Evolutionary conservation across 1,140 invertebrate species (phyloP).

Genomic region (Andrena cerasifolii): DNA sequence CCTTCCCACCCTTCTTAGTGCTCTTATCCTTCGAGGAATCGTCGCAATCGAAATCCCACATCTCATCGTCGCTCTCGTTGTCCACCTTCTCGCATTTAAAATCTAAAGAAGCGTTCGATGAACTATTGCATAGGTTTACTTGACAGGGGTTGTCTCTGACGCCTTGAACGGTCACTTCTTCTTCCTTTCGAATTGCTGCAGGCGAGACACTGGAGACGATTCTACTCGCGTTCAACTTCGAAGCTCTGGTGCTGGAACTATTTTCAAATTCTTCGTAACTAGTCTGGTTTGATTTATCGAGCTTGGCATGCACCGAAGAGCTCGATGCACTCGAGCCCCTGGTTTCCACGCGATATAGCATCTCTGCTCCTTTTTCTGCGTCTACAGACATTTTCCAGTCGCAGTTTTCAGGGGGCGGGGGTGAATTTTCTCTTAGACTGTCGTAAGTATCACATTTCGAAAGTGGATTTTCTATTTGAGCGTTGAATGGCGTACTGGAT

Average conservation of each 20-base stretch:
- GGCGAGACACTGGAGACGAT: neutral
- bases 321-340: neutral
- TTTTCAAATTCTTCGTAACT: neutral
- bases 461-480: neutral
- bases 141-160: neutral
- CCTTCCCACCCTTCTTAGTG: no score
- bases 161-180: no score
- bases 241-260: neutral
- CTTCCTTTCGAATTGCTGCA: no score
- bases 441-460: neutral
- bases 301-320: no score
- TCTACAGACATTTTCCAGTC: constrained; percentile 23
- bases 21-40: neutral
- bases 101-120: neutral
- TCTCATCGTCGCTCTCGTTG: neutral
- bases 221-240: neutral
- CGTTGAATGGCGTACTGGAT: constrained; percentile 25
- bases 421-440: neutral
- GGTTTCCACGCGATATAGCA: constrained; percentile 24
- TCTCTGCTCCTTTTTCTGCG: neutral
- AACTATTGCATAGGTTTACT: constrained; percentile 9
- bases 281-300: no score
- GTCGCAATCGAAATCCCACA: no score
- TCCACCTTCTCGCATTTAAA: neutral
- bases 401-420: no score